Evolutionary conservation across 2,113 vertebrate genomes (phyloP).

Genomic region (Lota lota): DNA sequence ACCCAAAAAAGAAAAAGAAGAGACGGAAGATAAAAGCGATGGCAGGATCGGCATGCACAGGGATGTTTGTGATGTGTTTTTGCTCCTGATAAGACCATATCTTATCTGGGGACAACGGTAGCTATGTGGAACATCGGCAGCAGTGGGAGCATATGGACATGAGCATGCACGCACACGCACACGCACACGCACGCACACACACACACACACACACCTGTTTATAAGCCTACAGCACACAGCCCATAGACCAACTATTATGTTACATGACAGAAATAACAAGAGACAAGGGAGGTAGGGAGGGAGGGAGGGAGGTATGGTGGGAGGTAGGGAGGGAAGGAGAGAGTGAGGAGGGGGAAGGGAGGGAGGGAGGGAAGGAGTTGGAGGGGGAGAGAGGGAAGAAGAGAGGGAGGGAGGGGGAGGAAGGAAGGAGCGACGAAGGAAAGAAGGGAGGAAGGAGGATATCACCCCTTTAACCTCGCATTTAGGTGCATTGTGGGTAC

Average conservation of each 20-base stretch:
- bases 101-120: too few species aligned
- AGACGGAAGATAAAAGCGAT: background rate
- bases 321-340: background rate
- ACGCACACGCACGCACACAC: background rate
- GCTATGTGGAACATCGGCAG: background rate
- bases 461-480: too few species aligned
- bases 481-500: too few species aligned
- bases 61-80: too few species aligned
- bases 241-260: too few species aligned
- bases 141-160: too few species aligned
- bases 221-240: too few species aligned
- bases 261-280: too few species aligned
- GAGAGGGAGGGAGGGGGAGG: background rate
- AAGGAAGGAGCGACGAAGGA: background rate
- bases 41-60: too few species aligned
- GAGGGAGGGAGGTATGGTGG: too few species aligned
- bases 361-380: background rate
- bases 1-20: constrained; percentile 19
- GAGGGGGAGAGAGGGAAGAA: background rate
- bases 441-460: background rate
- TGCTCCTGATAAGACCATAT: too few species aligned
- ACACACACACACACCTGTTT: background rate
- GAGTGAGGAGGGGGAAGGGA: background rate
- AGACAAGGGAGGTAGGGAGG: background rate
- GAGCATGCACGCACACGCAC: background rate